Conservation (phyloP, 1,140 invertebrate species). For the Pemphigus obesinymphae region DNA sequence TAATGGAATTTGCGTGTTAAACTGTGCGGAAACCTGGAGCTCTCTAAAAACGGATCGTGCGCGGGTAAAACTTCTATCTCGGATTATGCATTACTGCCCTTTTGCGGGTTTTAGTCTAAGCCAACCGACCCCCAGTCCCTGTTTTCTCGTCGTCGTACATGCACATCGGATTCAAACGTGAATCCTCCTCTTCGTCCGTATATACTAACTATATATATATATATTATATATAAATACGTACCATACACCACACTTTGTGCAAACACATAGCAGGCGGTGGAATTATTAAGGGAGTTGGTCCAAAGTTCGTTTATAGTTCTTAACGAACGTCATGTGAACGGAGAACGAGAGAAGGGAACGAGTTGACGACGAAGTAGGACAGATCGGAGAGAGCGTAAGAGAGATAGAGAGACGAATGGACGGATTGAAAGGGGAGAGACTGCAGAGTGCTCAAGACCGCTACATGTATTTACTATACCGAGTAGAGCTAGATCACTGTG, state of each 20-base stretch:
- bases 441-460: background rate
- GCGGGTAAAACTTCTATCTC: constrained; percentile 17
- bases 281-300: background rate
- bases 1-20: constrained; percentile 26
- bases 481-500: background rate
- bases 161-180: constrained; percentile 1
- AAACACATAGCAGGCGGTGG: background rate
- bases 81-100: background rate
- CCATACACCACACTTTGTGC: background rate
- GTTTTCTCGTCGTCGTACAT: background rate
- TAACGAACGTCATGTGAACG: background rate
- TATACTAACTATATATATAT: background rate
- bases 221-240: no score
- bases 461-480: background rate
- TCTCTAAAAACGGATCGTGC: constrained; percentile 24
- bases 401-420: background rate
- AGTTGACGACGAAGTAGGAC: no score
- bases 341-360: no score
- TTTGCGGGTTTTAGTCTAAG: constrained; percentile 21
- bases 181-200: background rate
- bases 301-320: constrained; percentile 13
- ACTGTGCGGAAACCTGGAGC: background rate
- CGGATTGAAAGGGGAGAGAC: no score
- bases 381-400: background rate
- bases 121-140: background rate